Percentiles rank a stretch among this genome's conserved stretches.
These are phyloP conservation scores for Stichodactyla mertensii DNA, from an alignment of 64 coral and sea anemone species.

Conservation along the genomic window DNA sequence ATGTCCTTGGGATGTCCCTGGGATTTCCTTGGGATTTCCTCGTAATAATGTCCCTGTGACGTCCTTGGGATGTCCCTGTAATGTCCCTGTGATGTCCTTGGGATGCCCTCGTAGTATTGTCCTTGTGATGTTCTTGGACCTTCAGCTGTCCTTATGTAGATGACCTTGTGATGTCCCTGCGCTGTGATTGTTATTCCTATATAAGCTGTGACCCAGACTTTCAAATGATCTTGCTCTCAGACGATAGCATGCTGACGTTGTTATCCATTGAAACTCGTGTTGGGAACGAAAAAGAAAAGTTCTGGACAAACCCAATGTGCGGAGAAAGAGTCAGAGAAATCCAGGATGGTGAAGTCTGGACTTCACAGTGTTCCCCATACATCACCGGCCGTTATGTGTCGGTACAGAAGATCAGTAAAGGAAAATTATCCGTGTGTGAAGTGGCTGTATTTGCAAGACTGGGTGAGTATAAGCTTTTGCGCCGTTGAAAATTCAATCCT, in stretches of 20 bases:
- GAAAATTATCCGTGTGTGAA: conserved; percentile 54
- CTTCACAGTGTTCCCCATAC: conserved; percentile 60
- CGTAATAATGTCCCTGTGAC: too few relatives aligned
- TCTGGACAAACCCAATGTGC: conserved; percentile 72
- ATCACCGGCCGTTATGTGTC: conserved; percentile 68
- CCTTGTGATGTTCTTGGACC: too few relatives aligned
- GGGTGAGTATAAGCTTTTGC: conserved; percentile 24
- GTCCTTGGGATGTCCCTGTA: too few relatives aligned
- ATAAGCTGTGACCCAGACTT: too few relatives aligned
- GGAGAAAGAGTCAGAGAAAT: conserved; percentile 50
- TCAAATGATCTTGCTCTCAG: not conserved
- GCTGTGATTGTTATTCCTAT: too few relatives aligned
- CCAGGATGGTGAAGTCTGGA: conserved; percentile 58
- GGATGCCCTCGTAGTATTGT: too few relatives aligned
- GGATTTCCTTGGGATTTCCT: too few relatives aligned
- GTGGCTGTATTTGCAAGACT: conserved; percentile 79
- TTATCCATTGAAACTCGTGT: conserved; percentile 51
- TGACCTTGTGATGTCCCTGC: too few relatives aligned
- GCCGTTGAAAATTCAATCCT: too few relatives aligned
- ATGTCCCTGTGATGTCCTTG: too few relatives aligned
- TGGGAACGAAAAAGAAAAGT: conserved; percentile 36
- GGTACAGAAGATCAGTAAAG: conserved; percentile 43
- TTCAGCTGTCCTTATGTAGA: too few relatives aligned
- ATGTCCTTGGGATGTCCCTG: too few relatives aligned
- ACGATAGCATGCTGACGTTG: conserved; percentile 35